Conservation (phyloP, 2,888 invertebrate genomes). For the Xylota sylvarum region DNA sequence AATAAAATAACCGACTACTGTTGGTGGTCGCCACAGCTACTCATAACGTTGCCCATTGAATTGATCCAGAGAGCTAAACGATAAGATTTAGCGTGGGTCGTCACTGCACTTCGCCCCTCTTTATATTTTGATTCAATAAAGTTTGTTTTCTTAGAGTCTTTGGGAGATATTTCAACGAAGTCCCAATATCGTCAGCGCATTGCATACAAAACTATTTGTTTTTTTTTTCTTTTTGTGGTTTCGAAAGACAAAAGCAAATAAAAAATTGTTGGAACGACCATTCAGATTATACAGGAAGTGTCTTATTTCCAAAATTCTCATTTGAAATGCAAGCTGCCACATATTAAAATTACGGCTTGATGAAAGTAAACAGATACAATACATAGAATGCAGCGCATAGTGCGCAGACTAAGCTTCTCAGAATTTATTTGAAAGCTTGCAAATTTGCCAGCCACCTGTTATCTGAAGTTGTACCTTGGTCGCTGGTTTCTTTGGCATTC, state of each 20-base stretch:
- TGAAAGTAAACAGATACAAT: slow-evolving; percentile 33
- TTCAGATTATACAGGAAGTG: slow-evolving; percentile 62
- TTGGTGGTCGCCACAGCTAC: slow-evolving; percentile 53
- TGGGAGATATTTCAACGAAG: slow-evolving; percentile 6
- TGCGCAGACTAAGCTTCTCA: slow-evolving; percentile 37
- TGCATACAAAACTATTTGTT: neutral
- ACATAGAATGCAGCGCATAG: slow-evolving; percentile 13
- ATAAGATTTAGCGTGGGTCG: slow-evolving; percentile 53
- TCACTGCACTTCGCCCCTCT: slow-evolving; percentile 2
- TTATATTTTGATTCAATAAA: slow-evolving; percentile 19
- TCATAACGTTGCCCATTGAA: slow-evolving; percentile 15
- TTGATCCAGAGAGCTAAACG: slow-evolving; percentile 9
- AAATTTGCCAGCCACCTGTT: slow-evolving; percentile 64
- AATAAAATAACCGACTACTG: slow-evolving; percentile 56
- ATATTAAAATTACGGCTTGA: slow-evolving; percentile 10
- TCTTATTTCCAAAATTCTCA: slow-evolving; percentile 62
- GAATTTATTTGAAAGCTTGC: slow-evolving; percentile 69
- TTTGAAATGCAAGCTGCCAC: slow-evolving; percentile 42
- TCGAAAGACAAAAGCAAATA: slow-evolving; percentile 46
- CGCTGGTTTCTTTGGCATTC: slow-evolving; percentile 36
- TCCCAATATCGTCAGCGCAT: slow-evolving; percentile 8
- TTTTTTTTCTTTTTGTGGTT: slow-evolving; percentile 9
- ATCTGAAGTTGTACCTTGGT: slow-evolving; percentile 2
- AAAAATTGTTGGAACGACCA: slow-evolving; percentile 26
- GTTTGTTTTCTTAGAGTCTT: slow-evolving; percentile 57